Evolutionary conservation across 2,113 vertebrate species (phyloP).

Genomic region (Emydocephalus ijimae): DNA sequence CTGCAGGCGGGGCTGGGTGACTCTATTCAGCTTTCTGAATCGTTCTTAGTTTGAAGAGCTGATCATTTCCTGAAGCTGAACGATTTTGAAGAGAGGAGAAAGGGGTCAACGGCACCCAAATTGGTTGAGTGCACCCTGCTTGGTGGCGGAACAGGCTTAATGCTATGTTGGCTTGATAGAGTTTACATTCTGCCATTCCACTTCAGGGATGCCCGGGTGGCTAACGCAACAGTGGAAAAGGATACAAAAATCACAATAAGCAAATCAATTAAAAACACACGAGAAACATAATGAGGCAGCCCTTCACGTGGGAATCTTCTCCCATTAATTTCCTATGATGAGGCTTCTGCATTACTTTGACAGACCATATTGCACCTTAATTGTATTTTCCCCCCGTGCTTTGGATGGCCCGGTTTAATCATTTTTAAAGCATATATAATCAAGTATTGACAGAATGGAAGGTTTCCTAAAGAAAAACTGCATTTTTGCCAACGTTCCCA

Average conservation of each 20-base stretch:
- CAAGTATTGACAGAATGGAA: conserved; percentile 30
- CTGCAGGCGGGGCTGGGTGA: background rate
- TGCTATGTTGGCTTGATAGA: background rate
- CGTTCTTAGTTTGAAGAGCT: background rate
- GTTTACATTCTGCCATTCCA: background rate
- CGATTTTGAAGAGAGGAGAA: background rate
- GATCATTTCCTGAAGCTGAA: background rate
- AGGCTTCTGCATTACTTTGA: no score
- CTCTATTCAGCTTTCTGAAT: background rate
- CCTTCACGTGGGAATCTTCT: background rate
- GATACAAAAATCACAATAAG: background rate
- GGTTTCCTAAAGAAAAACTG: conserved; percentile 33
- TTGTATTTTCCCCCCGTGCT: background rate
- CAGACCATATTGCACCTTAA: background rate
- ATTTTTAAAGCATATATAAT: conserved; percentile 42
- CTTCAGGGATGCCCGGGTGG: background rate
- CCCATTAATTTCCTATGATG: background rate
- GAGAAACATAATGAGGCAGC: background rate
- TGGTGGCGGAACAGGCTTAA: background rate
- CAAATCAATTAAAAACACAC: background rate
- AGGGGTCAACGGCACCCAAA: background rate
- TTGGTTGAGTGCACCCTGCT: background rate
- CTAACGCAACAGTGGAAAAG: background rate
- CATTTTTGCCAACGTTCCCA: conserved; percentile 63
- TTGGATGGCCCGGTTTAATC: background rate